Evolutionary conservation across 2,888 invertebrate genomes (phyloP).

Genomic region (Drosophila kokeensis): DNA sequence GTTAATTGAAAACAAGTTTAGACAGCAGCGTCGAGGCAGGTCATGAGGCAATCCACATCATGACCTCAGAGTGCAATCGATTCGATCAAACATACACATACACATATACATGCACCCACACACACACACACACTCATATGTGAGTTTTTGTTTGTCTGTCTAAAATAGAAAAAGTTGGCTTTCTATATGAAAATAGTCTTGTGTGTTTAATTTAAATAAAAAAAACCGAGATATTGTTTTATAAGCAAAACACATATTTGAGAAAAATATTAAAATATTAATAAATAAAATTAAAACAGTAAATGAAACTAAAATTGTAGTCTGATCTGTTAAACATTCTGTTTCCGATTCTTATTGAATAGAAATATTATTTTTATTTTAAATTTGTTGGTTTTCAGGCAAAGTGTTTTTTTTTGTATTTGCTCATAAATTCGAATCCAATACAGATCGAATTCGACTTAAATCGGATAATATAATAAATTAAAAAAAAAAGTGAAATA

Average conservation of each 20-base stretch:
- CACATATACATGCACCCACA: constrained; percentile 3
- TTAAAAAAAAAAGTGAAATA: background rate
- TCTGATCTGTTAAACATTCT: background rate
- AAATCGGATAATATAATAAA: background rate
- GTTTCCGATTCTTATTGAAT: background rate
- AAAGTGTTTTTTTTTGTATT: background rate
- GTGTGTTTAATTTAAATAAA: background rate
- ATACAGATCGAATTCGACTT: background rate
- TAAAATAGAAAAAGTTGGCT: constrained; percentile 24
- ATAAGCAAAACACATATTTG: background rate
- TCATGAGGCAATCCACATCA: constrained; percentile 7
- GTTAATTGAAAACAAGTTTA: constrained; percentile 79
- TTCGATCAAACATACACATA: constrained; percentile 23
- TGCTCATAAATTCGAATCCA: background rate
- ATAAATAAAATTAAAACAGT: background rate
- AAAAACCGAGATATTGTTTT: too few species aligned
- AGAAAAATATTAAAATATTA: background rate
- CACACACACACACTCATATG: background rate
- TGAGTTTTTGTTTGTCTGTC: constrained; percentile 1
- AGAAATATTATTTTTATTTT: background rate
- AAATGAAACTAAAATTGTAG: background rate
- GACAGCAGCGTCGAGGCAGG: constrained; percentile 14
- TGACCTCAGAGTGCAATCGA: constrained; percentile 43
- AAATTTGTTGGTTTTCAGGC: background rate
- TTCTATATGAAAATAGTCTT: background rate